A percentile compares a stretch with the other conserved stretches of the same genome.
Conservation (phyloP, 2,888 invertebrate species). For the Andrena chrysosceles region DNA sequence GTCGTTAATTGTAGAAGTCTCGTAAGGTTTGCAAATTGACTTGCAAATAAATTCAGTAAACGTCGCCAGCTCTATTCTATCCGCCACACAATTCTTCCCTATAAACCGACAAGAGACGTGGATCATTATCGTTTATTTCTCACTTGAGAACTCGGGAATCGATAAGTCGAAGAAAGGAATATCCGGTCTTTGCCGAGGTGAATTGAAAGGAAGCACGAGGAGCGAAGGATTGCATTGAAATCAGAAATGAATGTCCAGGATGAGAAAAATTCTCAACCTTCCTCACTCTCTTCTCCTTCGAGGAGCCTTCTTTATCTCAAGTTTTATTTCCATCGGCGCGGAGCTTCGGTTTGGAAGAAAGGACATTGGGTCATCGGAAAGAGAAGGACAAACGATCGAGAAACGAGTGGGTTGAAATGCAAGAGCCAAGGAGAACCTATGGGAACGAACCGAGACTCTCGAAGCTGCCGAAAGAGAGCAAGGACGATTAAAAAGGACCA, state of each 20-base stretch:
- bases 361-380: background rate
- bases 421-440: slow-evolving; percentile 14
- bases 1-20: background rate
- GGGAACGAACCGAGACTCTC: slow-evolving; percentile 47
- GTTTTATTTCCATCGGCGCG: slow-evolving; percentile 57
- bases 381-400: slow-evolving; percentile 16
- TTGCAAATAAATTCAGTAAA: slow-evolving; percentile 51
- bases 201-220: slow-evolving; percentile 49
- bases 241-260: slow-evolving; percentile 62
- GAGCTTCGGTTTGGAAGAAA: slow-evolving; percentile 27
- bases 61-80: background rate
- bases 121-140: slow-evolving; percentile 46
- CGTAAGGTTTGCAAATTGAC: slow-evolving; percentile 33
- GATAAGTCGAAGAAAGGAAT: slow-evolving; percentile 56
- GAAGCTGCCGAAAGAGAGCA: slow-evolving; percentile 26
- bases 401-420: slow-evolving; percentile 26
- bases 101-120: slow-evolving; percentile 20
- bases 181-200: slow-evolving; percentile 53
- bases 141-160: slow-evolving; percentile 44
- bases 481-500: slow-evolving; percentile 25
- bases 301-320: slow-evolving; percentile 40
- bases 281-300: background rate
- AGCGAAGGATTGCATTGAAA: slow-evolving; percentile 59
- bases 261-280: slow-evolving; percentile 9
- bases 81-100: slow-evolving; percentile 25